A percentile compares a stretch with the other conserved stretches of the same genome.
Conservation (phyloP, 2,113 vertebrate species). For the Mastomys natalensis region DNA sequence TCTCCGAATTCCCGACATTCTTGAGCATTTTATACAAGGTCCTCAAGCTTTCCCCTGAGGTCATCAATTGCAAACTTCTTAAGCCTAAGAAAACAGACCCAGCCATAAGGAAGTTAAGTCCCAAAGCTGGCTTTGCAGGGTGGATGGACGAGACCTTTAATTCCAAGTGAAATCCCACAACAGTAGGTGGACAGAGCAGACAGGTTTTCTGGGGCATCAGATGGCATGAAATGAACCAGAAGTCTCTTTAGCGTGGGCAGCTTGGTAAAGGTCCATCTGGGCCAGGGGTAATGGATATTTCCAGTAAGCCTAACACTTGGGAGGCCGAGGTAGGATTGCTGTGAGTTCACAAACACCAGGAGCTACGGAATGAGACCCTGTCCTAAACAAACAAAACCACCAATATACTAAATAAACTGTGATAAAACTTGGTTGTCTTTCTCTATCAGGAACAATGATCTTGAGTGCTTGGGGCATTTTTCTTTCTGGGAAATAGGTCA, state of each 20-base stretch:
- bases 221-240: background rate
- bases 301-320: background rate
- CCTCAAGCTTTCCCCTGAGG: background rate
- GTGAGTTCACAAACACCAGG: background rate
- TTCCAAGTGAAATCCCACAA: background rate
- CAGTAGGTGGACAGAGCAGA: background rate
- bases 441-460: background rate
- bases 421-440: background rate
- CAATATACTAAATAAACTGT: background rate
- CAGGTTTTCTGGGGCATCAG: background rate
- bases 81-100: background rate
- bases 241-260: background rate
- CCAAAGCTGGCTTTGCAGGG: background rate
- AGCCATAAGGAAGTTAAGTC: background rate
- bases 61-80: background rate
- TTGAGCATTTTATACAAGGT: background rate
- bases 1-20: background rate
- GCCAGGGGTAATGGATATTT: background rate
- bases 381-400: background rate
- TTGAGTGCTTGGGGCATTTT: background rate
- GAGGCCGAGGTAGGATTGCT: background rate
- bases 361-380: background rate
- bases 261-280: background rate
- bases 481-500: background rate
- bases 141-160: conserved; percentile 1